Evolutionary conservation across 2,797 vertebrate genomes (phyloP), one percentile per base, ranked within the genome.

Genomic region (Coreius guichenoti): DNA sequence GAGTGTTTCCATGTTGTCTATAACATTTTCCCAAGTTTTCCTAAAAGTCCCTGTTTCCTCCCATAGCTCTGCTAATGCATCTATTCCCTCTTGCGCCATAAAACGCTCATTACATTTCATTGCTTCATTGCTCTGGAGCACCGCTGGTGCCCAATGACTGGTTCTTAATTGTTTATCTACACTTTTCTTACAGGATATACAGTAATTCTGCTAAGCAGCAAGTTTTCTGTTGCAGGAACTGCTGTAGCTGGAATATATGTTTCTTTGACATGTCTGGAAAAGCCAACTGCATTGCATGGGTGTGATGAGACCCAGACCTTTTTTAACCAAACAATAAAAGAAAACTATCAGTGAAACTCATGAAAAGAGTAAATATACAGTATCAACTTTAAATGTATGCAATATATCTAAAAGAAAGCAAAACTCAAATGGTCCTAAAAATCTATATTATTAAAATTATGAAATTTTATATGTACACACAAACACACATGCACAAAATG

Each of bases 31-130:
- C 51, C 49, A 2, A 69, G 47, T 78, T 88, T 86, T 84, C 74
- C 58, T 69, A 21, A 83, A 79, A 78, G 56, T 80, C 33, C 29
- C 31, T 13, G 73, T 80, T 88, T 82, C 73, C 58, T 80, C 61
- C 65, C 39, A 51, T 45, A 56, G 56, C 43, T 61, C 26, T 68
- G 47, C 26, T 77, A 82, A 84, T 31, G 68, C 58, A 31, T 23
- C 56, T 81, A 49, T 86, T 87, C 39, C 81, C 82, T 81, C 19
- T 17, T 74, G 82, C 76, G 73, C 76, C 73, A 77, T 85, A 80
- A 85, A 85, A 85, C 23, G 8, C 49, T 84, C 61, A 69, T 86
- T 83, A 86, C 74, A 65, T 78, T 80, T 72, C 45, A 81, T 80
- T 72, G 56, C 83, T 86, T 70, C 75, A 81, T 73, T 68, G 82